These are phyloP conservation scores for Drosophila insularis DNA, from an alignment of 1,140 invertebrate species.

Conservation along the genomic window DNA sequence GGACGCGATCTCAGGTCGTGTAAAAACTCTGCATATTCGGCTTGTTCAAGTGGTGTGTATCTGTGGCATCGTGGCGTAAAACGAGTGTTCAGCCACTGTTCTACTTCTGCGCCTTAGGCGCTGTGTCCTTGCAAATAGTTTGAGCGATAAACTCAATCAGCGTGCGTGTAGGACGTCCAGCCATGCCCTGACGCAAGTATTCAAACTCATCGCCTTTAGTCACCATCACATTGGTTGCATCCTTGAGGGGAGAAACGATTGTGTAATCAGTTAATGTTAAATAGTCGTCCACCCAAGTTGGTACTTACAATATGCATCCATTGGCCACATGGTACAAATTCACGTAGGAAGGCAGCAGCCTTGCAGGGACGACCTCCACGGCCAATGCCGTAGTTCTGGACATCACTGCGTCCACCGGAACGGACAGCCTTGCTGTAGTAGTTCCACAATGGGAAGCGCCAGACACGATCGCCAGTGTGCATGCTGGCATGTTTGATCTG, in stretches of 20 bases:
- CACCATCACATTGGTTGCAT: slow-evolving; percentile 77
- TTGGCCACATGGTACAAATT: slow-evolving; percentile 89
- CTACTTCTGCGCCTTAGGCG: slow-evolving; percentile 66
- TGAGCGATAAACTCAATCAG: slow-evolving; percentile 88
- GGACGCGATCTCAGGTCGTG: slow-evolving; percentile 13
- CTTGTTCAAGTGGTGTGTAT: slow-evolving; percentile 1
- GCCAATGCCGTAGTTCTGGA: slow-evolving; percentile 90
- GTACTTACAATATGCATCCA: slow-evolving; percentile 96
- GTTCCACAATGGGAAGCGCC: slow-evolving; percentile 94
- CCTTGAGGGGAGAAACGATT: slow-evolving; percentile 30
- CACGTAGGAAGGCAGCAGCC: slow-evolving; percentile 93
- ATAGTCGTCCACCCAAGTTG: background rate
- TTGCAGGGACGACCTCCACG: slow-evolving; percentile 91
- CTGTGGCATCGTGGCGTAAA: slow-evolving; percentile 17
- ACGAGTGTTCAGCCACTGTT: background rate
- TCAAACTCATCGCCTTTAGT: slow-evolving; percentile 83
- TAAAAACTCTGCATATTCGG: slow-evolving; percentile 22
- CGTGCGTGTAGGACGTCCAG: slow-evolving; percentile 91
- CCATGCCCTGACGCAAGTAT: slow-evolving; percentile 85
- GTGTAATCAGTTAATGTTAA: too few species aligned
- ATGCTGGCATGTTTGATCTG: slow-evolving; percentile 86
- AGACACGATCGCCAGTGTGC: slow-evolving; percentile 92
- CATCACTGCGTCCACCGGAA: slow-evolving; percentile 87
- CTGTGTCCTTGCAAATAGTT: slow-evolving; percentile 78
- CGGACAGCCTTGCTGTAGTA: slow-evolving; percentile 89